Conservation (phyloP, 1,140 invertebrate species). For the Drosophila miranda region DNA sequence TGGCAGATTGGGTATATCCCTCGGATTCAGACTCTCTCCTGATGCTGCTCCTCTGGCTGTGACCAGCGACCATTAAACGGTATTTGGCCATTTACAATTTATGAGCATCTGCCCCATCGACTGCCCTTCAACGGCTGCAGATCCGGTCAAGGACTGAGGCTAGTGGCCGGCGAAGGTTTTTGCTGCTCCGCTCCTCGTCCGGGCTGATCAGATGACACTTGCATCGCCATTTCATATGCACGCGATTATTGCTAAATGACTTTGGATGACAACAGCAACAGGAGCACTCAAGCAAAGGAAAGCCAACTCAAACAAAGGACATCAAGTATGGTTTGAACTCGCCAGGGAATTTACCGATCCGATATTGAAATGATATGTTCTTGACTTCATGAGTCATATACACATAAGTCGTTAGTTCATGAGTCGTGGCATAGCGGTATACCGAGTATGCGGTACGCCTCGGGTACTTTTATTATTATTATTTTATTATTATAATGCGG, state of each 20-base stretch:
- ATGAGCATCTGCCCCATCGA: slow-evolving; percentile 33
- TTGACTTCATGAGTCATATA: too few species aligned
- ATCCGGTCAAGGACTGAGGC: background rate
- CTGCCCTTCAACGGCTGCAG: slow-evolving; percentile 4
- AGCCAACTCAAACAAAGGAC: too few species aligned
- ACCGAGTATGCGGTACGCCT: too few species aligned
- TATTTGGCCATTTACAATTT: slow-evolving; percentile 76
- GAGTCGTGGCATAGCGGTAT: too few species aligned
- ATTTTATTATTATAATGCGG: too few species aligned
- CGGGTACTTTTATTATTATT: too few species aligned
- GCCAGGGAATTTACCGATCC: background rate
- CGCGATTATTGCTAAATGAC: slow-evolving; percentile 68
- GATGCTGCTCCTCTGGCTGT: slow-evolving; percentile 35
- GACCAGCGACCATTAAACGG: slow-evolving; percentile 69
- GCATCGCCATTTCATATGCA: slow-evolving; percentile 55
- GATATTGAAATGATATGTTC: too few species aligned
- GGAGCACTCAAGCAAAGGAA: too few species aligned
- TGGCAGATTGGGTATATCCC: background rate
- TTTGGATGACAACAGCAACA: slow-evolving; percentile 27
- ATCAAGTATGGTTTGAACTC: too few species aligned
- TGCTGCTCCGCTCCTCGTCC: too few species aligned
- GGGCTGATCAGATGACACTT: slow-evolving; percentile 6
- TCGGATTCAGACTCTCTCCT: background rate
- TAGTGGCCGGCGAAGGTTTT: background rate
- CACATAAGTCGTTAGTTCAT: too few species aligned